Percentiles rank a stretch among this genome's conserved stretches.
phyloP scores from a whole-genome alignment of 2,797 vertebrate genomes.

The Monodelphis domestica region DNA sequence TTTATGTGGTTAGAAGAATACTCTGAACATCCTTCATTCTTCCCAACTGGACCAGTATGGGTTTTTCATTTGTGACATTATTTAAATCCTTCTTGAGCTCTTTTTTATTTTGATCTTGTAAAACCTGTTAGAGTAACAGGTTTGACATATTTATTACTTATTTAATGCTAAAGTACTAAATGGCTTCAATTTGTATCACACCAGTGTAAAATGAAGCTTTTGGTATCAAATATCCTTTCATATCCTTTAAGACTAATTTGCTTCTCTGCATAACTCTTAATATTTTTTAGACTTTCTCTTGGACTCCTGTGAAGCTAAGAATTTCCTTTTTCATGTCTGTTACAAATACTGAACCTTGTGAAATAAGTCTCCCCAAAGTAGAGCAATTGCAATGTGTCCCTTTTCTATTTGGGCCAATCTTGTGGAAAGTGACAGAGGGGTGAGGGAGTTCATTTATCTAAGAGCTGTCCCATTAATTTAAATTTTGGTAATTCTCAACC shows the following conservation, averaged over 20 bases:
- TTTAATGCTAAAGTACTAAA: conserved; percentile 34
- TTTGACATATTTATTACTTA: conserved; percentile 17
- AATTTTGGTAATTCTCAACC: neutral
- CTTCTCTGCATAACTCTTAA: conserved; percentile 44
- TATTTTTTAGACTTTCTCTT: conserved; percentile 43
- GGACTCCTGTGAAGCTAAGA: conserved; percentile 19
- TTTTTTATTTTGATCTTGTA: neutral
- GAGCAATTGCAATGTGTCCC: conserved; percentile 11
- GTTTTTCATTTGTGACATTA: conserved; percentile 51
- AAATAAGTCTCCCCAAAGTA: conserved; percentile 28
- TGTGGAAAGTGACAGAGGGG: neutral
- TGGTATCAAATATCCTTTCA: conserved; percentile 27
- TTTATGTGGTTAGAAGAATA: conserved; percentile 38
- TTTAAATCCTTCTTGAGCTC: conserved; percentile 49
- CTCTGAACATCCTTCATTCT: conserved; percentile 34
- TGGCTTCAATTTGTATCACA: conserved; percentile 46
- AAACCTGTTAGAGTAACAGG: neutral
- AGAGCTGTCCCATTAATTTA: conserved; percentile 33
- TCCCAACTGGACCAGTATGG: conserved; percentile 46
- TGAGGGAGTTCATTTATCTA: neutral
- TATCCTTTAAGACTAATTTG: conserved; percentile 21
- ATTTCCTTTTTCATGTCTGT: conserved; percentile 57
- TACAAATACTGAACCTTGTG: neutral
- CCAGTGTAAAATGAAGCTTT: conserved; percentile 59
- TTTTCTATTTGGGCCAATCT: conserved; percentile 31